Base-by-base conservation (phyloP, 2,888 invertebrate genomes). In the Julus scandinavius region DNA sequence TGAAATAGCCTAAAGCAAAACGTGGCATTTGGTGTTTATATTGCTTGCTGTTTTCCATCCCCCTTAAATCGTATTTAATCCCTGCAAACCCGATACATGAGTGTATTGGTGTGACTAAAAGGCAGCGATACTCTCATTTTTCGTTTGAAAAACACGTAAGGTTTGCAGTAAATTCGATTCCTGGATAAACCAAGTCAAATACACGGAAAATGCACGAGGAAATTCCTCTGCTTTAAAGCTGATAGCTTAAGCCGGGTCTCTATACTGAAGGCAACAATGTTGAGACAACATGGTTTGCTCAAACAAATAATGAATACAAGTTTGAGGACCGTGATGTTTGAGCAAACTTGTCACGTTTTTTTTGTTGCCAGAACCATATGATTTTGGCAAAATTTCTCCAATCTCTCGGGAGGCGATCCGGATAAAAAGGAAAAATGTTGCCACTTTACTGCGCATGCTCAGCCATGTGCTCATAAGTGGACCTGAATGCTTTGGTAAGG, bases 21-120 rank as follows among this genome's bases (percentile, higher is more conserved):
- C 63, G 63, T 72, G 63, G 63, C 63, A 29, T 72, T 72, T 29
- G 63, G 20, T 72, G 63, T 72, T 72, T 72, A 72, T 72, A 20
- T 72, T 72, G 20, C 20, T 72, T 17, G 20, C 63, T 20, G 63
- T 72, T 72, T 72, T 72, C 63, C 63, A 72, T 72, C 20, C 20
- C 63, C 54, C 63, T 20, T 72, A 72, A 72, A 72, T 72, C 63
- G 11, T 17, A 29, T 29, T 29, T 72, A 72, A 72, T 20, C 63
- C 63, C 1, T 17, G 63, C 63, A 7, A 72, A 29, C 20, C 63
- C 63, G 63, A n/a, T 6, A 17, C 17, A 2, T 29, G 45, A 45
- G 45, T 45, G 45, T 45, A 45, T 45, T 5, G 5, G 45, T 45
- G 45, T 45, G 63, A n/a, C 17, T 63, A 29, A 20, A 7, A 20